phyloP scores from a whole-genome alignment of 2,797 vertebrate genomes.

The Cyclopterus lumpus region DNA sequence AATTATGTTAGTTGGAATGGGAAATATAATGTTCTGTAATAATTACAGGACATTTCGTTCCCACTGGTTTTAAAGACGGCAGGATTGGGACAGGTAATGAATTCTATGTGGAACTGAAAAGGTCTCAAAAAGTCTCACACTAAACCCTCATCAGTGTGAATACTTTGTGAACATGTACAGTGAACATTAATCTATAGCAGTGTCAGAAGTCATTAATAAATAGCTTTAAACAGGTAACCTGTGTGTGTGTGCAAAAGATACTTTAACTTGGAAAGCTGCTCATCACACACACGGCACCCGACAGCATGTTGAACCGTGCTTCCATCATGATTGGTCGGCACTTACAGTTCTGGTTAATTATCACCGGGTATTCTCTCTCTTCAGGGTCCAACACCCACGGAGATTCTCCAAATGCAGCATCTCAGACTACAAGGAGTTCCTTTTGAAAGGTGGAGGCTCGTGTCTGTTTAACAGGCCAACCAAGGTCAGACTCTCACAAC shows the following conservation, averaged over 20 bases:
- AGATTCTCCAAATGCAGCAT: slow-evolving; percentile 98
- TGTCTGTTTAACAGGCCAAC: slow-evolving; percentile 97
- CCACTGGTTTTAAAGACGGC: not conserved
- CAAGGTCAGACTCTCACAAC: slow-evolving; percentile 84
- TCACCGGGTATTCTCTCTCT: slow-evolving; percentile 29
- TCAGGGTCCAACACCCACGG: slow-evolving; percentile 92
- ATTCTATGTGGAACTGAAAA: too few species aligned
- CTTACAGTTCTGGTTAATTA: not conserved
- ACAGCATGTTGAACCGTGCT: not conserved
- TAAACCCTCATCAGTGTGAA: not conserved
- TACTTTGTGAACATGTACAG: not conserved
- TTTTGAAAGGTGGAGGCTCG: slow-evolving; percentile 93
- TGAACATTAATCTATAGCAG: not conserved
- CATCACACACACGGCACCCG: not conserved
- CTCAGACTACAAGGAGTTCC: slow-evolving; percentile 95
- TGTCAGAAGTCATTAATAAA: not conserved
- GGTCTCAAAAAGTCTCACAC: too few species aligned
- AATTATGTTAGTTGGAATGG: not conserved
- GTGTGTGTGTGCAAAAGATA: not conserved
- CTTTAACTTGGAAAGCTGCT: not conserved
- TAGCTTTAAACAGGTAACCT: not conserved
- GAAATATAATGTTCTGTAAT: too few species aligned
- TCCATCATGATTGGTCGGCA: not conserved
- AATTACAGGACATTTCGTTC: not conserved
- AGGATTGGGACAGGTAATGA: not conserved